Conservation (phyloP, 2,113 vertebrate species). For the Tetrax tetrax region DNA sequence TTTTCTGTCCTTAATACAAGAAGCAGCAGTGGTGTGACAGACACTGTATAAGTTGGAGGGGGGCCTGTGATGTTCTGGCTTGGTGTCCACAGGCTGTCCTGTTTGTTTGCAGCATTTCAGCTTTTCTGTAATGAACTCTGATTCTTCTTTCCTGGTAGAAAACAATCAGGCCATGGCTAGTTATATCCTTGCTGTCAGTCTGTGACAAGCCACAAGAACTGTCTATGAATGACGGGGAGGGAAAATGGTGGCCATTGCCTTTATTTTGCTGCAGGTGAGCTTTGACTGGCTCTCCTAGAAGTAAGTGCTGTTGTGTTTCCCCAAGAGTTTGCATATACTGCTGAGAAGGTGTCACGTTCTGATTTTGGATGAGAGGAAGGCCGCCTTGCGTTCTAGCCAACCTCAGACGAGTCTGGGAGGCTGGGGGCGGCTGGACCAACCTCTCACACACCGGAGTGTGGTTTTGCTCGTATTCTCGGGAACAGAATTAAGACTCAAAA, state of each 20-base stretch:
- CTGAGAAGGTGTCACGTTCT: too few relatives aligned
- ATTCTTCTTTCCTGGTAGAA: not conserved
- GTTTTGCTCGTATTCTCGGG: too few relatives aligned
- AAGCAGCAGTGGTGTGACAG: not conserved
- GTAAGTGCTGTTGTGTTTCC: not conserved
- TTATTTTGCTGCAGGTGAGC: not conserved
- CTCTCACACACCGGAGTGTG: too few relatives aligned
- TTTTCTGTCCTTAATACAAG: not conserved
- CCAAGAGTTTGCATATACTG: not conserved
- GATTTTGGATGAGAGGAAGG: too few relatives aligned
- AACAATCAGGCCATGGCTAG: not conserved
- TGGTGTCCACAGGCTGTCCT: not conserved
- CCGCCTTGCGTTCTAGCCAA: too few relatives aligned
- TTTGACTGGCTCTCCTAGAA: not conserved
- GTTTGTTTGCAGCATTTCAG: not conserved
- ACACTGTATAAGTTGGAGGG: not conserved
- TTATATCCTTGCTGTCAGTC: not conserved
- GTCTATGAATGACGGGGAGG: not conserved
- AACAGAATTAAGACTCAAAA: too few relatives aligned
- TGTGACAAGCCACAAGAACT: not conserved
- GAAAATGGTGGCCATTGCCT: not conserved
- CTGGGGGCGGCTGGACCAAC: too few relatives aligned
- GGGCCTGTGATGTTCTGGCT: not conserved
- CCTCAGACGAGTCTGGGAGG: too few relatives aligned
- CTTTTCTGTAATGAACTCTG: not conserved